Base-by-base conservation (phyloP, 2,888 invertebrate genomes). In the Pammene aurita region DNA sequence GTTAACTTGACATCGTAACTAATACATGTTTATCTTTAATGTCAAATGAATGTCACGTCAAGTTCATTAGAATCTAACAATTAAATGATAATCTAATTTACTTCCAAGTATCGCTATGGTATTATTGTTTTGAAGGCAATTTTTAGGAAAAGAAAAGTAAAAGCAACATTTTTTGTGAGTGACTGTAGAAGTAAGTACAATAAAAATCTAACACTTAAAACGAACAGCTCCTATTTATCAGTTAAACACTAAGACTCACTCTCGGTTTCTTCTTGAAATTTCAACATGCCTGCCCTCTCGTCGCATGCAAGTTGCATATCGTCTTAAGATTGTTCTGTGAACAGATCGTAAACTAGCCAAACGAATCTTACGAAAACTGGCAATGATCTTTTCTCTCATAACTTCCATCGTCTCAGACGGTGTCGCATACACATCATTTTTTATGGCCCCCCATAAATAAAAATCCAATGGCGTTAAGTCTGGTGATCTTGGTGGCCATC, bases 401-500 rank as follows among this genome's bases (percentile, higher is more conserved):
- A 13, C 26, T 52, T 52, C 52, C 1, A 52, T 34, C 26, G 52
- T 52, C 7, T 18, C 26, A 52, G 52, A 52, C 52, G 50, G 52
- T 44, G 26, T 44, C 26, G 58, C 42, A 58, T 44, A 58, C 26
- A 58, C 58, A 44, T 58, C 58, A 58, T 66, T 52, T 55, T 61
- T 67, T 34, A 67, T 38, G 18, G 44, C 42, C 10, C 61, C 61
- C 55, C 61, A 61, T 44, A 65, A 41, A 50, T 35, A 65, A 48
- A 67, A 52, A 54, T 54, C 38, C 35, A 67, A 35, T 7, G 55
- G 55, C 14, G 67, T 67, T 14, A 67, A 61, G 14, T 67, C 46
- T 13, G 67, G 67, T 16, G 67, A 61, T 13, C 67, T 41, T 34
- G 68, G 38, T n/a, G 68, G 68, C 63, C 68, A 58, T 35, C 63